phyloP scores from a whole-genome alignment of 2,113 vertebrate species.

The Rutilus rutilus region DNA sequence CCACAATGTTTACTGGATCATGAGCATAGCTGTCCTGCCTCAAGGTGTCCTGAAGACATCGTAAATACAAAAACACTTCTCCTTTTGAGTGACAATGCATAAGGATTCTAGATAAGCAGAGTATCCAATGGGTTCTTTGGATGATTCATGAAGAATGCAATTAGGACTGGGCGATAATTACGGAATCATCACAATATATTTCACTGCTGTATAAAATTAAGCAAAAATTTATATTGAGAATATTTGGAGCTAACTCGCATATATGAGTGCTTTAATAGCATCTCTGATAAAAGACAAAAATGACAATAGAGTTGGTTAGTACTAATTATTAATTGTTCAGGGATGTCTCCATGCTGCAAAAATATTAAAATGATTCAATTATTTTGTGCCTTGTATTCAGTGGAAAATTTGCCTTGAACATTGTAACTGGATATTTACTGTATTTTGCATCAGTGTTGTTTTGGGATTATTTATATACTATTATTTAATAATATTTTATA shows the following conservation, averaged over 20 bases:
- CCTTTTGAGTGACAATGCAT: not conserved
- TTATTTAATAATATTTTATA: no score
- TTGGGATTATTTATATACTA: no score
- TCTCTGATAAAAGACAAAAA: not conserved
- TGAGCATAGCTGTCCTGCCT: not conserved
- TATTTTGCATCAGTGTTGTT: no score
- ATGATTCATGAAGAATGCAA: not conserved
- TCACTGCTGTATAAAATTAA: not conserved
- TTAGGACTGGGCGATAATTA: not conserved
- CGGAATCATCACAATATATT: not conserved
- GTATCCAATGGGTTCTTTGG: not conserved
- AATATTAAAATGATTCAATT: not conserved
- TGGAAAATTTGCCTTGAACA: not conserved
- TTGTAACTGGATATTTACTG: no score
- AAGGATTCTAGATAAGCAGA: not conserved
- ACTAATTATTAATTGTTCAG: not conserved
- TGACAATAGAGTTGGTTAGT: not conserved
- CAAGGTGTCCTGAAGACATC: not conserved
- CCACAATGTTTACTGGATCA: no score
- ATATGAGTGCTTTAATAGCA: not conserved
- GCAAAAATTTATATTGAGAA: not conserved
- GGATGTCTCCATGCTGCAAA: not conserved
- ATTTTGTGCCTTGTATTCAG: not conserved
- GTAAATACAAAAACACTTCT: not conserved
- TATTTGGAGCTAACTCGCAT: not conserved